Conservation (phyloP, 2,113 vertebrate species). For the Myanophis thanlyinensis region DNA sequence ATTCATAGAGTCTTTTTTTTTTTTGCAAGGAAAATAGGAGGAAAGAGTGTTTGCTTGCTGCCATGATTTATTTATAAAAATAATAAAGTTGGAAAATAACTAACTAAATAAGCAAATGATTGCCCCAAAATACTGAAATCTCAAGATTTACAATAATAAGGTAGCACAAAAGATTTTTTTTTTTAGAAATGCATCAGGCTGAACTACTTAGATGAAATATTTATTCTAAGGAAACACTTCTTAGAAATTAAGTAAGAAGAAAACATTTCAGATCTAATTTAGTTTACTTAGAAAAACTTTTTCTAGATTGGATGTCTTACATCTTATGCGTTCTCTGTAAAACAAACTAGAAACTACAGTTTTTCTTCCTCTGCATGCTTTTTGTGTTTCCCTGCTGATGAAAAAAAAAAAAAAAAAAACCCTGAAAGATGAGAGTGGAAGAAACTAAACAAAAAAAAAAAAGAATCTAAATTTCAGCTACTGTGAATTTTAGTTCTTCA, state of each 20-base stretch:
- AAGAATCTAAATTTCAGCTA: not conserved
- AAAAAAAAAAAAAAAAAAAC: too few species aligned
- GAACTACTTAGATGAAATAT: not conserved
- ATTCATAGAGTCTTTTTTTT: not conserved
- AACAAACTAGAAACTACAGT: not conserved
- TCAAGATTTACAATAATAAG: not conserved
- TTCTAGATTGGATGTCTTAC: not conserved
- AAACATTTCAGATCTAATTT: not conserved
- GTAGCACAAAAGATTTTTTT: not conserved
- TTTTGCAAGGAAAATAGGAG: not conserved
- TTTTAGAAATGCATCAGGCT: not conserved
- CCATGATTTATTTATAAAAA: too few species aligned
- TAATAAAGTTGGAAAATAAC: too few species aligned
- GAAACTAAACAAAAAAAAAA: not conserved
- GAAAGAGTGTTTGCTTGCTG: not conserved
- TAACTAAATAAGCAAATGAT: not conserved
- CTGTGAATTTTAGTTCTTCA: constrained; percentile 13
- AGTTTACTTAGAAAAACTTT: not conserved
- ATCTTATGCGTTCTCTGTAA: not conserved
- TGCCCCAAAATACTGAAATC: not conserved
- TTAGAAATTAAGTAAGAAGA: not conserved
- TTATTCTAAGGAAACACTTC: not conserved
- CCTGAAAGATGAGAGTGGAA: constrained; percentile 27
- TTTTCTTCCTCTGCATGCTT: not conserved
- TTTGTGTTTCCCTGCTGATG: not conserved